Evolutionary conservation across 2,113 vertebrate genomes (phyloP).

Genomic region (Indri indri): DNA sequence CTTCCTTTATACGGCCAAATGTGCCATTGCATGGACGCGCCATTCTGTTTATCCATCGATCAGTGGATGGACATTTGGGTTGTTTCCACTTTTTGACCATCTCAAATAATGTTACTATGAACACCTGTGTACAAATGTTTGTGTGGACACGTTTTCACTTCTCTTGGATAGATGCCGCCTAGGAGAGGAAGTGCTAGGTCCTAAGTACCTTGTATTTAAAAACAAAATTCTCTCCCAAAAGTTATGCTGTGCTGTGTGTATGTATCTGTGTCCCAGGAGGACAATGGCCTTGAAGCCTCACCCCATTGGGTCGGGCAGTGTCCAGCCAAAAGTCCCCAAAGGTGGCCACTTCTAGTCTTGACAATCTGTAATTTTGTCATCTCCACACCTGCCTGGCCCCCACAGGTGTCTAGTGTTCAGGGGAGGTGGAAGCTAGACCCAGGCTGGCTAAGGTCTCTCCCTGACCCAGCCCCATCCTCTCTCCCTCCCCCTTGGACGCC

Average conservation of each 20-base stretch:
- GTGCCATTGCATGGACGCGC: accelerated
- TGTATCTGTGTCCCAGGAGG: not conserved
- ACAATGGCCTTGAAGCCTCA: not conserved
- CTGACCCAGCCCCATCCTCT: not conserved
- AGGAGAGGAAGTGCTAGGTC: not conserved
- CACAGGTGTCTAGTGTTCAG: accelerated
- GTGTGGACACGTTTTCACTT: not conserved
- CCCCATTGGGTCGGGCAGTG: not conserved
- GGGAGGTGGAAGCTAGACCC: not conserved
- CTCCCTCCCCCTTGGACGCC: accelerated
- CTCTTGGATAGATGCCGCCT: not conserved
- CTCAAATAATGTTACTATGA: not conserved
- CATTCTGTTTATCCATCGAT: too few relatives aligned
- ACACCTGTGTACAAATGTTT: not conserved
- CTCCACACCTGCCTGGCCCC: not conserved
- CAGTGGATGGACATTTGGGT: not conserved
- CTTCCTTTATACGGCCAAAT: accelerated
- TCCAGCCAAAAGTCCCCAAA: not conserved
- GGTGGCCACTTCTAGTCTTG: not conserved
- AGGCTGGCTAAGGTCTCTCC: too few relatives aligned
- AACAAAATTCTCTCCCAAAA: not conserved
- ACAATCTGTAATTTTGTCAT: not conserved
- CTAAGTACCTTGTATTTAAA: not conserved
- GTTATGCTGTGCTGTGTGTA: not conserved
- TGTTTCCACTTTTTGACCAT: not conserved